A percentile compares a stretch with the other conserved stretches of the same genome.
phyloP scores from a whole-genome alignment of 2,797 vertebrate species.

The Liasis olivaceus region DNA sequence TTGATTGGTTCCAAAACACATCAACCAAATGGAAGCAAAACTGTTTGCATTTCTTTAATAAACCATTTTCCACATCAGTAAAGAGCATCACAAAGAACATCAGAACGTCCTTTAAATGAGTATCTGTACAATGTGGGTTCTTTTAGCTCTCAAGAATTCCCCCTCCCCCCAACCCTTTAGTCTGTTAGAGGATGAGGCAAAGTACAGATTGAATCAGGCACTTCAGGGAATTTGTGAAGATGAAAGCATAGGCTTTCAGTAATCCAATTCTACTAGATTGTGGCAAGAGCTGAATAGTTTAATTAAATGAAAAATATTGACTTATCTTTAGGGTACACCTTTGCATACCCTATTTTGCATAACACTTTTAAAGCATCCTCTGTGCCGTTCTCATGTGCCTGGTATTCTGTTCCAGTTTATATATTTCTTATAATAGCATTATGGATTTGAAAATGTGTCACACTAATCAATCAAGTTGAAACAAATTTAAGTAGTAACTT shows the following conservation, averaged over 20 bases:
- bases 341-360: constrained; percentile 22
- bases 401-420: neutral
- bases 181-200: constrained; percentile 28
- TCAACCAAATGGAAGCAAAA: neutral
- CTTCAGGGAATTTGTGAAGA: constrained; percentile 16
- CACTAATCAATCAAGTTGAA: neutral
- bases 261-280: constrained; percentile 17
- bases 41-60: constrained; percentile 15
- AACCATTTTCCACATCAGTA: constrained; percentile 33
- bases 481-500: neutral
- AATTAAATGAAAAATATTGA: constrained; percentile 37
- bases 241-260: constrained; percentile 33
- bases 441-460: neutral
- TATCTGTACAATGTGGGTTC: neutral
- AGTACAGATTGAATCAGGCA: constrained; percentile 33
- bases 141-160: neutral
- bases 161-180: constrained; percentile 1
- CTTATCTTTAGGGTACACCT: constrained; percentile 30
- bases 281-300: constrained; percentile 13
- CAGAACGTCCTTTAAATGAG: neutral
- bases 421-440: neutral
- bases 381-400: neutral
- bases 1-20: neutral
- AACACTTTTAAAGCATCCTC: constrained; percentile 29
- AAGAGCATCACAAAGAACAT: neutral